Base-by-base conservation (phyloP, 1,140 invertebrate species). In the Caenorhabditis inopinata region DNA sequence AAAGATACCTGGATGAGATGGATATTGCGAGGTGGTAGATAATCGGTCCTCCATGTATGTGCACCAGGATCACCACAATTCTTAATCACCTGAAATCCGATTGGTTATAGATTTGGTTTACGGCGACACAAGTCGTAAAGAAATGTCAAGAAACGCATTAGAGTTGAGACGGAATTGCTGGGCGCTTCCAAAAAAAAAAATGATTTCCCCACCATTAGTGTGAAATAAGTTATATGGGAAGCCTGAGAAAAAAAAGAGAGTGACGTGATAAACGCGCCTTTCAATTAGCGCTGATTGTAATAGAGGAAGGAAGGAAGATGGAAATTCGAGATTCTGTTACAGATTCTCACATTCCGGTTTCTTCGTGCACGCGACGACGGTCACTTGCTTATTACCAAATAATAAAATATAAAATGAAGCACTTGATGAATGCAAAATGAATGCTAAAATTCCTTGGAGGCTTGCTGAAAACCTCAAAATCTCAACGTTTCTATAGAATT, bases 41-140 rank as follows among this genome's bases (percentile, higher is more conserved):
- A 68, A 68, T 68, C 58, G 58, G n/a, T 68, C 58, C 58, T 68
- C 58, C 58, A 68, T 68, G 32, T 68, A 32, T 32, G 11, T n/a
- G n/a, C n/a, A n/a, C n/a, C 12, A 32, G 7, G n/a, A 38, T 68
- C 58, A 42, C 38, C n/a, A 42, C 38, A 42, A 5, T 68, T 32
- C 27, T 58, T 58, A 58, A 58, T 58, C 51, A 58, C 51, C 51
- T 58, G 51, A 32, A 68, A 68, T 35, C 32, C 2, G n/a, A 68
- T 68, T 68, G 38, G 21, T 68, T 29, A 1, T 21, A 21, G 58
- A 42, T n/a, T 42, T 0, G n/a, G 2, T n/a, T n/a, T n/a, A n/a
- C n/a, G n/a, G n/a, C n/a, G n/a, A n/a, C n/a, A n/a, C n/a, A n/a
- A n/a, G n/a, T n/a, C n/a, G n/a, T n/a, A n/a, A n/a, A n/a, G n/a